phyloP scores from a whole-genome alignment of 1,140 invertebrate genomes.

The Papilio helenus region DNA sequence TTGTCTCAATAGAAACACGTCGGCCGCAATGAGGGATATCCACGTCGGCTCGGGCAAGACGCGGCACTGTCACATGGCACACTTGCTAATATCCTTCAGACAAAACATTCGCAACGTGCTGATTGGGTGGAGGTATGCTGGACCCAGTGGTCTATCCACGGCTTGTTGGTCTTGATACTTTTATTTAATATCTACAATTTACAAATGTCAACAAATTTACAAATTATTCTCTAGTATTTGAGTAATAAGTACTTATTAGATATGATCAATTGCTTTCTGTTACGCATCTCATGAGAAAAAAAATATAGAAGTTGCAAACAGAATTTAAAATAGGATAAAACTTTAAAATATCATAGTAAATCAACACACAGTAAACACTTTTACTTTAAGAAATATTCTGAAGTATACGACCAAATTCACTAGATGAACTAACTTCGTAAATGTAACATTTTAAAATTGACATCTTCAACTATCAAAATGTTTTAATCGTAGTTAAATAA shows the following conservation, averaged over 20 bases:
- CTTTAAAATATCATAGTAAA: no score
- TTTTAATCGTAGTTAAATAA: conserved; percentile 61
- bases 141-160: conserved; percentile 10
- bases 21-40: conserved; percentile 70
- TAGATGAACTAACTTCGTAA: not conserved
- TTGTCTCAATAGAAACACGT: conserved; percentile 77
- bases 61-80: conserved; percentile 60
- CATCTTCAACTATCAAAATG: conserved; percentile 55
- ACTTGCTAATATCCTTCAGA: conserved; percentile 61
- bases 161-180: conserved; percentile 56
- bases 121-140: conserved; percentile 59
- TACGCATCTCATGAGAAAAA: no score
- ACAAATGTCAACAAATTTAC: no score
- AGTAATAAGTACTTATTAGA: no score
- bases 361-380: no score
- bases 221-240: no score
- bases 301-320: no score
- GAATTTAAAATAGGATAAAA: no score
- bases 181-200: conserved; percentile 32
- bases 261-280: no score
- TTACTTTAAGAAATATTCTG: no score
- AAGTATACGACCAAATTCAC: no score
- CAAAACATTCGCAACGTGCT: conserved; percentile 74
- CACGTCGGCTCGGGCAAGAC: conserved; percentile 50
- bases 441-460: conserved; percentile 51